These are phyloP conservation scores for Microcebus murinus DNA, from an alignment of 2,113 vertebrate genomes.

Conservation along the genomic window DNA sequence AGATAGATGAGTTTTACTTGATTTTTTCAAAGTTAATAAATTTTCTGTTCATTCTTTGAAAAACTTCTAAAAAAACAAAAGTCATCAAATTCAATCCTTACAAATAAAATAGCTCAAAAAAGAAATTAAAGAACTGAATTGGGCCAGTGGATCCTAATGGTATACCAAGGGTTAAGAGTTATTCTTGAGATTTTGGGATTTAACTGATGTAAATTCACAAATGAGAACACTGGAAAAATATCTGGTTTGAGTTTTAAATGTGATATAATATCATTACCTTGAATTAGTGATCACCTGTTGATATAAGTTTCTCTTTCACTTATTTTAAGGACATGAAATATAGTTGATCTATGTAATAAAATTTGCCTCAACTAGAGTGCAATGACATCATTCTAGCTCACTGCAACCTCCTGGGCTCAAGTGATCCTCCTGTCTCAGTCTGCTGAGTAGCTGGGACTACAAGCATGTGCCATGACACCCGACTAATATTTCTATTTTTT, in stretches of 20 bases:
- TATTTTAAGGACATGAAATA: neutral
- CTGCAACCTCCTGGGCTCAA: neutral
- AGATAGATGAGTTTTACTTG: neutral
- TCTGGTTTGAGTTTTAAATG: neutral
- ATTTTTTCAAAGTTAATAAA: neutral
- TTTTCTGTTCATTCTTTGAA: conserved; percentile 1
- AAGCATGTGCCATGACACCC: neutral
- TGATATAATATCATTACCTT: neutral
- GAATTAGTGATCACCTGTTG: neutral
- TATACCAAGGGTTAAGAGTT: neutral
- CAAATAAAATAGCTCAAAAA: conserved; percentile 7
- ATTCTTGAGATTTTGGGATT: conserved; percentile 23
- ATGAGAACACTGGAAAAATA: neutral
- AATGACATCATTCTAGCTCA: neutral
- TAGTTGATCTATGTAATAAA: neutral
- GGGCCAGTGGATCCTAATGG: neutral
- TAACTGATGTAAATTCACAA: conserved; percentile 38
- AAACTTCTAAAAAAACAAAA: neutral
- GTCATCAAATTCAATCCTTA: neutral
- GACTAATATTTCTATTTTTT: neutral
- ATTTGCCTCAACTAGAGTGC: neutral
- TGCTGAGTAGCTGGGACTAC: neutral
- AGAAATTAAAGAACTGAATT: neutral
- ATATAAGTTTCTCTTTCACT: neutral
- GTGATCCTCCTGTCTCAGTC: neutral